Evolutionary conservation across 92 coral and sea anemone genomes (phyloP).

Genomic region (Blastomussa wellsi): DNA sequence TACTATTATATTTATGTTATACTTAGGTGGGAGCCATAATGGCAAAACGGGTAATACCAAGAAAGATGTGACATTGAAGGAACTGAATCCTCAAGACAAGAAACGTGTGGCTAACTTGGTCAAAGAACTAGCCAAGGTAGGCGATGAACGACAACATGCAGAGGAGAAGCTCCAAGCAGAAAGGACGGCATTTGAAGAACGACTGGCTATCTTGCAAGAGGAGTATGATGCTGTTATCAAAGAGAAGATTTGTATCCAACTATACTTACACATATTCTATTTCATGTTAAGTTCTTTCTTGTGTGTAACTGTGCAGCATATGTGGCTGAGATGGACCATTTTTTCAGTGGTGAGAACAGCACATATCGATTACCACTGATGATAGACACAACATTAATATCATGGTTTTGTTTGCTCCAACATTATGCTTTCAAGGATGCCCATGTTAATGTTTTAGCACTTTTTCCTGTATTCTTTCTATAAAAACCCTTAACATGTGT

Average conservation of each 20-base stretch:
- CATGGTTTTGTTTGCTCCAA: no score
- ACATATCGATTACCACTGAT: no score
- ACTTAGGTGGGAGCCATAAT: background rate
- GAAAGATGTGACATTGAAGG: conserved; percentile 61
- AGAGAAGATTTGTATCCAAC: conserved; percentile 83
- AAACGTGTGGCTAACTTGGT: conserved; percentile 94
- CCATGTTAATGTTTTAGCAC: no score
- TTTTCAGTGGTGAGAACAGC: no score
- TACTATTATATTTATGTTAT: background rate
- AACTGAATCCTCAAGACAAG: conserved; percentile 90
- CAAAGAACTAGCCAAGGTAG: conserved; percentile 92
- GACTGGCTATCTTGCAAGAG: conserved; percentile 83
- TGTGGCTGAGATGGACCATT: no score
- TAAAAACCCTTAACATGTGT: conserved; percentile 15
- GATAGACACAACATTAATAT: no score
- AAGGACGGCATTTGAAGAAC: conserved; percentile 89
- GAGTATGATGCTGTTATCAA: conserved; percentile 81
- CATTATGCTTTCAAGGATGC: background rate
- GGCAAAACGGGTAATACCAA: conserved; percentile 1
- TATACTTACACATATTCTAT: background rate
- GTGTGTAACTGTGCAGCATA: no score
- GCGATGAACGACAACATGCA: conserved; percentile 89
- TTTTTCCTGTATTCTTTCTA: background rate
- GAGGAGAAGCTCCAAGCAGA: conserved; percentile 78
- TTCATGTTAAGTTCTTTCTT: no score